Percentiles rank a stretch among this genome's conserved stretches.
Conservation (phyloP, 2,113 vertebrate species). For the Bagarius yarrelli region DNA sequence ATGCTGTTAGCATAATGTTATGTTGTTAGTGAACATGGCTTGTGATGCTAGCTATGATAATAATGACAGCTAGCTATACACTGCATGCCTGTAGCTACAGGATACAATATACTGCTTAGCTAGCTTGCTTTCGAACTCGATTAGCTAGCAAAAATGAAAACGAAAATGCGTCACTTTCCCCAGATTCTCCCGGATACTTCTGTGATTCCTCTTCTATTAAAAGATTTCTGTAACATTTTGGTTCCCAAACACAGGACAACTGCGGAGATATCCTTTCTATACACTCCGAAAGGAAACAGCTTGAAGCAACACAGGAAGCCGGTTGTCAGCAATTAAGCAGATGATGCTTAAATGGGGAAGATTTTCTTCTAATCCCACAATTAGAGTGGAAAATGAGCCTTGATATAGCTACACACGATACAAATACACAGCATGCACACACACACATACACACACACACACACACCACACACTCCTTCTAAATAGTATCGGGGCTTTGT, state of each 20-base stretch:
- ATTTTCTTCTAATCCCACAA: constrained; percentile 60
- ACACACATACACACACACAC: constrained; percentile 35
- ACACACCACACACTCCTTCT: constrained; percentile 27
- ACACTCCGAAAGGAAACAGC: constrained; percentile 34
- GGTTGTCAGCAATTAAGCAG: constrained; percentile 54
- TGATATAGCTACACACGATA: constrained; percentile 17
- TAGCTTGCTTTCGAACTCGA: not conserved
- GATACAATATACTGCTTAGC: not conserved
- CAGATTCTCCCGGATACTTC: not conserved
- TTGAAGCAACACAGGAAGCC: constrained; percentile 44
- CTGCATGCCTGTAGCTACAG: not conserved
- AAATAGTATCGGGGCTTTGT: constrained; percentile 24
- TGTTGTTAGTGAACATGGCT: not conserved
- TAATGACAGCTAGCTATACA: not conserved
- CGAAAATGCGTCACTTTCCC: not conserved
- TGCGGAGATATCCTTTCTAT: constrained; percentile 54
- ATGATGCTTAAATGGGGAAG: constrained; percentile 61
- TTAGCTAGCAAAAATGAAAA: not conserved
- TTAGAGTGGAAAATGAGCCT: constrained; percentile 55
- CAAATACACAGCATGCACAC: constrained; percentile 39
- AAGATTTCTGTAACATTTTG: not conserved
- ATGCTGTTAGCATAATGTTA: not conserved
- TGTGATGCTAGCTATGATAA: not conserved
- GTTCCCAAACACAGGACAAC: constrained; percentile 61
- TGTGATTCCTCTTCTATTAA: not conserved